These are phyloP conservation scores for Sinocyclocheilus rhinocerous DNA, from an alignment of 2,113 vertebrate species.

Conservation along the genomic window DNA sequence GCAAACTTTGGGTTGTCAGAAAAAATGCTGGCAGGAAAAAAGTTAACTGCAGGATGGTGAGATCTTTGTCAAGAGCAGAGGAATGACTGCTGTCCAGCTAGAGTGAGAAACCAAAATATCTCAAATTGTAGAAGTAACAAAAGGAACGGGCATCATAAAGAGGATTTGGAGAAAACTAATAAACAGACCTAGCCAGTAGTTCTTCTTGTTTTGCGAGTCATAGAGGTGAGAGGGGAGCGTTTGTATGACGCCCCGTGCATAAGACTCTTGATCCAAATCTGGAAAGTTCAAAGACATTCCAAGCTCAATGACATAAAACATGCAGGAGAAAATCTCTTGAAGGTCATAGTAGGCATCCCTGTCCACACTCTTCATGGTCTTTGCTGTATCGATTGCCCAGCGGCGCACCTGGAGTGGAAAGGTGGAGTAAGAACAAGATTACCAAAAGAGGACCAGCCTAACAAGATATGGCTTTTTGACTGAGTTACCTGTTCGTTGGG, in stretches of 20 bases:
- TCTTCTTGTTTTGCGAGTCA: slow-evolving; percentile 81
- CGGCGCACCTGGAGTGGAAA: slow-evolving; percentile 75
- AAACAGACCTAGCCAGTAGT: slow-evolving; percentile 84
- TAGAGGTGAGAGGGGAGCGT: slow-evolving; percentile 83
- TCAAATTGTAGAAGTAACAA: not conserved
- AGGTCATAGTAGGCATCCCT: slow-evolving; percentile 86
- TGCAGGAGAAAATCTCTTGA: slow-evolving; percentile 81
- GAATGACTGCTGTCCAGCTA: not conserved
- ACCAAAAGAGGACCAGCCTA: not conserved
- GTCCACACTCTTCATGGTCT: slow-evolving; percentile 82
- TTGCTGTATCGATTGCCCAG: slow-evolving; percentile 86
- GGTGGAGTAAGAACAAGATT: not conserved
- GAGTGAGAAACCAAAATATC: not conserved
- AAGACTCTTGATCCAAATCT: slow-evolving; percentile 71
- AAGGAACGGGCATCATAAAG: not conserved
- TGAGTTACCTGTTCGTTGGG: slow-evolving; percentile 81
- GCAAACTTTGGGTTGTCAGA: no score
- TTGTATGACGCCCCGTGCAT: slow-evolving; percentile 73
- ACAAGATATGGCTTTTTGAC: no score
- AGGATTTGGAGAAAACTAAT: not conserved
- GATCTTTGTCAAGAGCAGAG: not conserved
- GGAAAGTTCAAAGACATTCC: slow-evolving; percentile 77
- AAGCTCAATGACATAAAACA: slow-evolving; percentile 83
- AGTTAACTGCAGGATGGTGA: not conserved
- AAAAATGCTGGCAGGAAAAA: no score